phyloP scores from a whole-genome alignment of 2,113 vertebrate species.

The Smithornis capensis region DNA sequence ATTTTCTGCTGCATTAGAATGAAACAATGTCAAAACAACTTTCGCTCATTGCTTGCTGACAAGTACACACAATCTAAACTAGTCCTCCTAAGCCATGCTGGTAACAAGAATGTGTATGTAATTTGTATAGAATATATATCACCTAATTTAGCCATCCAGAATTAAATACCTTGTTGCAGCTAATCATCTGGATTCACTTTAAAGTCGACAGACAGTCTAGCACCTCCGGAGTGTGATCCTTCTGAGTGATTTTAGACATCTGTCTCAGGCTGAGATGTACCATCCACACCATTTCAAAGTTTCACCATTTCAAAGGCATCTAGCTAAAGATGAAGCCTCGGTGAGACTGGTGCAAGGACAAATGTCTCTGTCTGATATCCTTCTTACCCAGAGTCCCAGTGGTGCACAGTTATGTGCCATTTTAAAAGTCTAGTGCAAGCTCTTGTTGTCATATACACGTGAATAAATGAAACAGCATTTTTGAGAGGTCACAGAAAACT shows the following conservation, averaged over 20 bases:
- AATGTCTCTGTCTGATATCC: fast-evolving
- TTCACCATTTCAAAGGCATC: background rate
- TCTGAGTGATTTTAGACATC: background rate
- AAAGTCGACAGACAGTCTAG: background rate
- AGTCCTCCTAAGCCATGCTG: background rate
- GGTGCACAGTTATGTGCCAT: background rate
- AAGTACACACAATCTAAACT: background rate
- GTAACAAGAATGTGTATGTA: background rate
- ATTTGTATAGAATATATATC: background rate
- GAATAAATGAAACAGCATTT: background rate
- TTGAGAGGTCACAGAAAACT: background rate
- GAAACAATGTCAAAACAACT: conserved; percentile 39
- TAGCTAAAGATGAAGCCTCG: background rate
- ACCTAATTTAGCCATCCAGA: background rate
- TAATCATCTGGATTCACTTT: background rate
- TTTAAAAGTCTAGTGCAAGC: background rate
- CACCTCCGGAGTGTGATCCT: background rate
- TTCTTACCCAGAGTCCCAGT: background rate
- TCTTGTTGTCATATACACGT: fast-evolving
- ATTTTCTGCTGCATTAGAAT: conserved; percentile 29
- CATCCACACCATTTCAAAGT: background rate
- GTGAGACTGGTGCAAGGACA: background rate
- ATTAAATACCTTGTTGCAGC: background rate
- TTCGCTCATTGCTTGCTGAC: background rate
- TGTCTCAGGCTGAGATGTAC: background rate